Percentiles rank a stretch among this genome's conserved stretches.
phyloP scores from a whole-genome alignment of 2,888 invertebrate genomes.

The Eupithecia tripunctaria region DNA sequence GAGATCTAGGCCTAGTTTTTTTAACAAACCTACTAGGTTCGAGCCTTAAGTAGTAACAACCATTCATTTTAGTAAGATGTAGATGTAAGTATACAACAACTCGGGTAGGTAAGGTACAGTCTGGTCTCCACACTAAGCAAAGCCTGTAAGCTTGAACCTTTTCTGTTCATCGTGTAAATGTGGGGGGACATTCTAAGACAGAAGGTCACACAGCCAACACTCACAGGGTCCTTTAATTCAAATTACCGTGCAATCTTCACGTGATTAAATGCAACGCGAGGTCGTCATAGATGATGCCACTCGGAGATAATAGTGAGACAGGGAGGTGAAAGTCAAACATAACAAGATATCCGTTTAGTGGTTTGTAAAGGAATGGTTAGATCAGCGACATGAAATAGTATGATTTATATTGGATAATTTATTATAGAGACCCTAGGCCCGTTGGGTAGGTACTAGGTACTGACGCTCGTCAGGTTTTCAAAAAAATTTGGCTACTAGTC shows the following conservation, averaged over 20 bases:
- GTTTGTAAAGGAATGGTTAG: slow-evolving; percentile 18
- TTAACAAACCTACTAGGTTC: too few species aligned
- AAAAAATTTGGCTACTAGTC: too few species aligned
- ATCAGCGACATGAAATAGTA: slow-evolving; percentile 2
- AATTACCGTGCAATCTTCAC: slow-evolving; percentile 23
- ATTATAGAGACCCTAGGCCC: too few species aligned
- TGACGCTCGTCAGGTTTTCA: too few species aligned
- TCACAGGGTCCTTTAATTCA: slow-evolving; percentile 7
- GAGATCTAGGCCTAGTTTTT: too few species aligned
- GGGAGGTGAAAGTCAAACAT: slow-evolving; percentile 37
- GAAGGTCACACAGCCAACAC: background rate
- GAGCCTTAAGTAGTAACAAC: too few species aligned
- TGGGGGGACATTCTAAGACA: background rate
- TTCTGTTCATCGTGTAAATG: background rate
- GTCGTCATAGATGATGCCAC: slow-evolving; percentile 32
- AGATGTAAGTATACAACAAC: too few species aligned
- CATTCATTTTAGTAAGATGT: too few species aligned
- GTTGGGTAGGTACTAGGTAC: too few species aligned
- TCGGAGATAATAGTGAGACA: slow-evolving; percentile 18
- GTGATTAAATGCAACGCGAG: slow-evolving; percentile 35
- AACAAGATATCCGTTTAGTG: slow-evolving; percentile 20
- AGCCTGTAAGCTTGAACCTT: too few species aligned
- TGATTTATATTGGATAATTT: background rate
- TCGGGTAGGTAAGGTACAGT: too few species aligned
- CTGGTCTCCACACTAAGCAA: too few species aligned